Conservation (phyloP, 2,113 vertebrate genomes). For the Takifugu flavidus region DNA sequence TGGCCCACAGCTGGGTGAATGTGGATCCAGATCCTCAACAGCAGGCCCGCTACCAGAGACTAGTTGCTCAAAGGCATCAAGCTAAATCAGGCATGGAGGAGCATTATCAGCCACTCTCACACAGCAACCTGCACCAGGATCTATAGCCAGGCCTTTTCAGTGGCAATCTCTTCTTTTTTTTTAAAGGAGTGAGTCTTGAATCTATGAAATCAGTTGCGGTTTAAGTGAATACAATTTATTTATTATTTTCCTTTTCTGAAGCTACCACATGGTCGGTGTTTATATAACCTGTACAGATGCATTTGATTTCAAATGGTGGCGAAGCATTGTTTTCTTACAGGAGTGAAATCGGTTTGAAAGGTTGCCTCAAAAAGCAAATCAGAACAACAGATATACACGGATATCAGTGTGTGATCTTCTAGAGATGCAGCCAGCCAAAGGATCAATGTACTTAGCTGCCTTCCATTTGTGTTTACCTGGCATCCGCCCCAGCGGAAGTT, state of each 20-base stretch:
- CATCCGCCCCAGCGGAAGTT: slow-evolving; percentile 2
- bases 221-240: too few species aligned
- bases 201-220: background rate
- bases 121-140: slow-evolving; percentile 71
- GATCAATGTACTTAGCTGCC: slow-evolving; percentile 6
- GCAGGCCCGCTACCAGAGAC: slow-evolving; percentile 88
- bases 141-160: slow-evolving; percentile 42
- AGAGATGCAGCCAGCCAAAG: slow-evolving; percentile 9
- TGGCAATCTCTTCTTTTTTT: background rate
- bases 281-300: too few species aligned
- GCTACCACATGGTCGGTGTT: too few species aligned
- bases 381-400: background rate
- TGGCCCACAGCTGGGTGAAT: slow-evolving; percentile 94
- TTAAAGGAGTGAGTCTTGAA: background rate
- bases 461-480: slow-evolving; percentile 12
- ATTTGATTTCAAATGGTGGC: too few species aligned
- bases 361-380: slow-evolving; percentile 10
- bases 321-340: too few species aligned
- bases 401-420: background rate
- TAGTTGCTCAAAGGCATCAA: slow-evolving; percentile 78
- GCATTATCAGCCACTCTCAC: slow-evolving; percentile 53
- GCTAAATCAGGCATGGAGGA: slow-evolving; percentile 59
- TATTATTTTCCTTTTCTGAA: too few species aligned
- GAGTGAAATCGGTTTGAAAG: background rate
- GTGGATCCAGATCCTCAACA: slow-evolving; percentile 86